These are phyloP conservation scores for Euzetes globulus DNA, from an alignment of 2,888 invertebrate genomes.

Conservation along the genomic window DNA sequence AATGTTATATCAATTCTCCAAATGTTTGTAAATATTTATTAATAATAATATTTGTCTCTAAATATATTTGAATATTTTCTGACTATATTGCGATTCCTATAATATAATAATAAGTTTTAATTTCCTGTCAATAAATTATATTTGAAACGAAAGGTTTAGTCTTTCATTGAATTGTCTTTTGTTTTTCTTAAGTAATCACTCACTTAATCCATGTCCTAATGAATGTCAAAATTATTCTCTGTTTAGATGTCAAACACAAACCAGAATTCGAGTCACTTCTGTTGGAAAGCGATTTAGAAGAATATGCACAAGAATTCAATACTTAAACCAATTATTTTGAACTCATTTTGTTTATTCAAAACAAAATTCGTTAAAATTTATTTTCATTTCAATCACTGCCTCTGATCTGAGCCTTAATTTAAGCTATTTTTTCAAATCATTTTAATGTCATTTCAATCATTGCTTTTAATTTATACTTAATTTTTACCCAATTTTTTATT, in stretches of 20 bases:
- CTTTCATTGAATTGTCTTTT: too few relatives aligned
- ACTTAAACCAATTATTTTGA: neutral
- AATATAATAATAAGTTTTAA: neutral
- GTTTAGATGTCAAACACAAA: conserved; percentile 1
- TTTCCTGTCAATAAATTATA: neutral
- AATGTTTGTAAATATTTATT: neutral
- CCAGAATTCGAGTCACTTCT: conserved; percentile 16
- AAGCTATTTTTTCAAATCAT: too few relatives aligned
- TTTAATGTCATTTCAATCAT: neutral
- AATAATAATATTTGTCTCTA: neutral
- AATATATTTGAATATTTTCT: neutral
- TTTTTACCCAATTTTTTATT: neutral
- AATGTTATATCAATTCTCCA: neutral
- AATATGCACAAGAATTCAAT: neutral
- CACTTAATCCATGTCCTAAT: neutral
- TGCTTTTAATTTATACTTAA: neutral
- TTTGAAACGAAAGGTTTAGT: neutral
- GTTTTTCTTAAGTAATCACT: neutral
- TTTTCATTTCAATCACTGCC: neutral
- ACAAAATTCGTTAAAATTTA: neutral
- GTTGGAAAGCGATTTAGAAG: conserved; percentile 4
- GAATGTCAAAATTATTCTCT: neutral
- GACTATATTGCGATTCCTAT: neutral
- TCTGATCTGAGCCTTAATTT: too few relatives aligned
- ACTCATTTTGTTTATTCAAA: neutral